Conservation (phyloP, 2,797 vertebrate species). For the Characodon lateralis region DNA sequence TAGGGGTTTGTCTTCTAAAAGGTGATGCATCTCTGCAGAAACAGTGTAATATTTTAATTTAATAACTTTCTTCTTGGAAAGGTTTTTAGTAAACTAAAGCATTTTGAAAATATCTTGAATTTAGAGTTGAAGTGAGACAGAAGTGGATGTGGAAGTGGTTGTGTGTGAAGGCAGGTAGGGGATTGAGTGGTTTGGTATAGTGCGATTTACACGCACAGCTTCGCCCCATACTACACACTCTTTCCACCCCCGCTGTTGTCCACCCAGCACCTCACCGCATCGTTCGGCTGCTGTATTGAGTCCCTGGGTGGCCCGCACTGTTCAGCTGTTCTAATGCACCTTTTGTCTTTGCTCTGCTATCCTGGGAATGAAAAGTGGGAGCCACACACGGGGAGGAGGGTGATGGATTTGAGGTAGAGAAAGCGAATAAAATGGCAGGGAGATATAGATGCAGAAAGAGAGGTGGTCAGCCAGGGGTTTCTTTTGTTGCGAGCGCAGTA, state of each 20-base stretch:
- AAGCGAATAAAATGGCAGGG: constrained; percentile 29
- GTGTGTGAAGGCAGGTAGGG: constrained; percentile 36
- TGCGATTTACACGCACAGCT: constrained; percentile 21
- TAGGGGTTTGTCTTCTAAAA: neutral
- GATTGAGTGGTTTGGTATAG: constrained; percentile 29
- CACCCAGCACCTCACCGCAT: constrained; percentile 38
- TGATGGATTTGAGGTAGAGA: constrained; percentile 65
- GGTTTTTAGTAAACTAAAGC: neutral
- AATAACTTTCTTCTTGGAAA: neutral
- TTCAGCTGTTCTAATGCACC: constrained; percentile 60
- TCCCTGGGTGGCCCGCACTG: constrained; percentile 64
- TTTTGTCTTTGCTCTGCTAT: constrained; percentile 68
- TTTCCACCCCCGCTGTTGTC: constrained; percentile 14
- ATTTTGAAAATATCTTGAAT: neutral
- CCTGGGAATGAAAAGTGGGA: constrained; percentile 53
- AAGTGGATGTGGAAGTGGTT: neutral
- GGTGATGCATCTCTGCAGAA: neutral
- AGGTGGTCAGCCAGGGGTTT: constrained; percentile 35
- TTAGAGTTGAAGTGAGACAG: constrained; percentile 1
- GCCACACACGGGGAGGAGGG: constrained; percentile 33
- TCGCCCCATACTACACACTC: constrained; percentile 4
- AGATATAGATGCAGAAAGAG: constrained; percentile 17
- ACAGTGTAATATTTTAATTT: neutral
- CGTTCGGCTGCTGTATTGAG: constrained; percentile 48
- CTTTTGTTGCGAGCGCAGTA: constrained; percentile 67